Base-by-base conservation (phyloP, 2,888 invertebrate genomes). In the Zygogramma bicolorata region DNA sequence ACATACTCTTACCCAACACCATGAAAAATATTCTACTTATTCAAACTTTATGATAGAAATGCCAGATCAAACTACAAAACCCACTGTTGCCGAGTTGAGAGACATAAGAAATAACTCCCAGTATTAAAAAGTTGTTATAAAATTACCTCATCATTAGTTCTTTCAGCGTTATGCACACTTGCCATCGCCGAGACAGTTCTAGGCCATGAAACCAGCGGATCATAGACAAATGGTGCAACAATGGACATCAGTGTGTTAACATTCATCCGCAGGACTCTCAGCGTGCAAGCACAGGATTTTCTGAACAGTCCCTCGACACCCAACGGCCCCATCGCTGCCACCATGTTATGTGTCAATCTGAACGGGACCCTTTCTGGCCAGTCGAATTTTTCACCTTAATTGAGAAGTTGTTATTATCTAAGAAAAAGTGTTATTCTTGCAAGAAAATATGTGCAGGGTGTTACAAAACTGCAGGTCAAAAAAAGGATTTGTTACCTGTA, bases 301-400 rank as follows among this genome's bases (percentile, higher is more conserved):
- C 97, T 88, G 83, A 93, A 98, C 80, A 94, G 91, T 40, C 99
- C 99, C 87, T 99, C 98, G 65, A 94, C 93, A 58, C 95, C 96
- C 42, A 97, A 89, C 0, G 98, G 96, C 0, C 97, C 97, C 97
- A 99, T 97, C 2, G 97, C 99, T 42, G 95, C 92, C 38, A 96
- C 92, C 97, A 99, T 97, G 84, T 99, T 99, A 75, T 96, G 97
- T 0, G 99, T 99, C 66, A 99, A 89, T 0, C 99, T 91, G 87
- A 99, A 99, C 0, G 97, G 97, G 13, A 97, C 96, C 68, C 92
- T 87, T 86, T 97, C 97, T 0, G 97, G 96, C 90, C 93, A 95
- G 65, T 94, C 94, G 84, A 98, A 95, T 0, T 91, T 89, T 86
- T 95, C 95, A 1, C 93, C 93, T 91, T 90, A 78, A 71, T n/a